phyloP scores from a whole-genome alignment of 2,888 invertebrate genomes.

The Priocnemis perturbator region DNA sequence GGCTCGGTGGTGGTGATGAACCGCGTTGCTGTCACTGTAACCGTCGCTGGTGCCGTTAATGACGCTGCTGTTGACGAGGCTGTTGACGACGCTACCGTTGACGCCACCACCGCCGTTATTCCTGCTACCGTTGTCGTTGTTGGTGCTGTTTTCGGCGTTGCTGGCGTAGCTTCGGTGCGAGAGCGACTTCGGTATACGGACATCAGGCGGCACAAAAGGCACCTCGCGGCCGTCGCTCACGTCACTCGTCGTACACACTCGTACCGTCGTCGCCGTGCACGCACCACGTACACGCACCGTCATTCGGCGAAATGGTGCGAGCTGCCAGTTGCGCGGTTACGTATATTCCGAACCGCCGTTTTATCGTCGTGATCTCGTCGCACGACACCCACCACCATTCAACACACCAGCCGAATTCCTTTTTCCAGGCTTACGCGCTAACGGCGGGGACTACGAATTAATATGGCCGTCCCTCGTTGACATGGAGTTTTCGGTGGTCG shows the following conservation, averaged over 20 bases:
- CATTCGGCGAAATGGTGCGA: constrained; percentile 43
- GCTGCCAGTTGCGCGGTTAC: neutral
- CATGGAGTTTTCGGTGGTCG: constrained; percentile 50
- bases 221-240: constrained; percentile 48
- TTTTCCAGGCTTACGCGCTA: constrained; percentile 18
- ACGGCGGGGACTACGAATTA: constrained; percentile 50
- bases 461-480: constrained; percentile 59
- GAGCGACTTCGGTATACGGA: constrained; percentile 44
- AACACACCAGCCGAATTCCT: constrained; percentile 18
- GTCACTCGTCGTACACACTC: constrained; percentile 42
- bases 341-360: neutral
- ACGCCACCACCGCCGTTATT: too few species aligned
- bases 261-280: constrained; percentile 44
- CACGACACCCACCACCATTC: too few species aligned
- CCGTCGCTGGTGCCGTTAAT: neutral
- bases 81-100: neutral
- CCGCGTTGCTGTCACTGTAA: constrained; percentile 9
- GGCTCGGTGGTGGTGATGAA: constrained; percentile 41
- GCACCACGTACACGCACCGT: constrained; percentile 54
- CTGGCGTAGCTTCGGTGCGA: constrained; percentile 32
- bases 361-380: neutral
- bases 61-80: neutral
- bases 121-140: neutral
- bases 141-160: neutral
- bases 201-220: constrained; percentile 54